A percentile compares a stretch with the other conserved stretches of the same genome.
These are phyloP conservation scores for Lytechinus pictus DNA, from an alignment of 35 echinoderm and acorn worm genomes.

Conservation along the genomic window DNA sequence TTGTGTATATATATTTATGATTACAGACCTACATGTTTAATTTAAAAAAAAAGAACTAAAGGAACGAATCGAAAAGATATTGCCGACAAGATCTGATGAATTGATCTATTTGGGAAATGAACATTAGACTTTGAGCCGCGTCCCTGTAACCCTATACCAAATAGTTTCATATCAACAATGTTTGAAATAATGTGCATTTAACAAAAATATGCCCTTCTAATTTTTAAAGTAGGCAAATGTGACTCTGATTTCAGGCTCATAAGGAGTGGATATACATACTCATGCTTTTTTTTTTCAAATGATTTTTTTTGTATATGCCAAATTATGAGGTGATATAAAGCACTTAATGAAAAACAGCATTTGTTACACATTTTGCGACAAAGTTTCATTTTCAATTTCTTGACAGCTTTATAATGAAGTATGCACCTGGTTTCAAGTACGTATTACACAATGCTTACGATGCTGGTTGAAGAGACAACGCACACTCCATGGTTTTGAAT, in stretches of 20 bases:
- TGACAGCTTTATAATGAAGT: not conserved
- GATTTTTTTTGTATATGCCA: not conserved
- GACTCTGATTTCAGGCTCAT: not conserved
- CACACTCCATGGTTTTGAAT: not conserved
- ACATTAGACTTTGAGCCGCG: not conserved
- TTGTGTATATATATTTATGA: too few relatives aligned
- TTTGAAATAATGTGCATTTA: not conserved
- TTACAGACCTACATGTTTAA: too few relatives aligned
- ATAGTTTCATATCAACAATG: not conserved
- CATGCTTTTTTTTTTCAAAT: not conserved
- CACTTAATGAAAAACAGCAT: not conserved
- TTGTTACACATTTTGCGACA: not conserved
- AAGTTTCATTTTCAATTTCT: not conserved
- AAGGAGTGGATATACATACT: too few relatives aligned
- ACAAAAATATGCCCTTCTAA: not conserved
- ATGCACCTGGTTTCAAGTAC: not conserved
- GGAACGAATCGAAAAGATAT: too few relatives aligned
- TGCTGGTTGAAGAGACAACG: not conserved
- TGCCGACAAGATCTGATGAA: not conserved
- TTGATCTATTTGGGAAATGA: not conserved
- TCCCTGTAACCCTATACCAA: not conserved
- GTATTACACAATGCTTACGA: not conserved
- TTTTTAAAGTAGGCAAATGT: not conserved
- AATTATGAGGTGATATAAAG: not conserved
- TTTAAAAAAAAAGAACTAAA: too few relatives aligned